Evolutionary conservation across 2,113 vertebrate species (phyloP), one percentile per base, ranked within the genome.

Genomic region (Rhodinocichla rosea): DNA sequence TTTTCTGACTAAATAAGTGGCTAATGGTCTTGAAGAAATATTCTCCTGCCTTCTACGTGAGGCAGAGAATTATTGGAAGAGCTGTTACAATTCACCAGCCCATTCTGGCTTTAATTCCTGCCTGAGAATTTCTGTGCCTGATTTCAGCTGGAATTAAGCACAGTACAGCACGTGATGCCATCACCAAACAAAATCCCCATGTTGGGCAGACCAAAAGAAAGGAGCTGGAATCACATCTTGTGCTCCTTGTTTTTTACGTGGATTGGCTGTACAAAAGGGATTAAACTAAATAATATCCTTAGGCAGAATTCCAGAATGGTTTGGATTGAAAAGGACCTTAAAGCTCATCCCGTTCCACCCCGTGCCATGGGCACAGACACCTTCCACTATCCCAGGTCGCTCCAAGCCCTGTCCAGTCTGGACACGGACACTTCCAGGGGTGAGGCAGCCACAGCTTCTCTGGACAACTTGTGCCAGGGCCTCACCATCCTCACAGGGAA

Each of bases 151-250:
- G 32, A 87, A 76, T 53, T 47, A 70, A 81, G 42, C 19, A 67
- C 4, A 35, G 5, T 11, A 9, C 5, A 60, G 44, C 28, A 57
- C 0, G 1, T 11, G 45, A 65, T 62, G 7, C 5, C 4, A 21
- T 50, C 23, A 53, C 15, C 1, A 3, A 84, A 39, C 6, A 42
- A 64, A 78, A 33, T 11, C 15, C 10, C 15, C 0, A 0, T 3
- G 8, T 3, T 55, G 24, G 33, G 24, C 40, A 82, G 35, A 39
- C 22, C 13, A 14, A 67, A 47, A 11, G 33, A 35, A 67, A 85
- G 11, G 37, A 90, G 10, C 2, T 64, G 15, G 44, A 87, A 73
- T 56, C 11, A 52, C 3, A 42, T 19, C 18, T 28, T 16, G 2
- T 59, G 42, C 17, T 69, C 15, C 40, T 79, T 67, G 24, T 7